Evolutionary conservation across 2,888 invertebrate genomes (phyloP), one percentile per base, ranked within the genome.

Genomic region (Megastigmus dorsalis): DNA sequence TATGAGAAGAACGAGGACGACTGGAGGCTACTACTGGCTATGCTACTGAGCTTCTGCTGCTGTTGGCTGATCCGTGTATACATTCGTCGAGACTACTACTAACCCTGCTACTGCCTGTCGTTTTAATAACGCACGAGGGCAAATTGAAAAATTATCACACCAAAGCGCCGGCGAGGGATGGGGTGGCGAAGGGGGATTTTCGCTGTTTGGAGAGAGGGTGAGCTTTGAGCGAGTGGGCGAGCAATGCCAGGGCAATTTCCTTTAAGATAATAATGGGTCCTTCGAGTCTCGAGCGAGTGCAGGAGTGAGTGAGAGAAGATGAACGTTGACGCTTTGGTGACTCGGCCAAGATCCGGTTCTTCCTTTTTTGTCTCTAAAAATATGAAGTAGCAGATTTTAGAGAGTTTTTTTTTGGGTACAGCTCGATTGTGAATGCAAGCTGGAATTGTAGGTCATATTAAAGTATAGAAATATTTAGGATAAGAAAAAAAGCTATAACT

Each of bases 121-220:
- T 28, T 80, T 85, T 82, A 85, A 87, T 87, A 87, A 85, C 84
- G 82, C 82, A 87, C 85, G 84, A 86, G 82, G 81, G 81, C 81
- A 87, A 86, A 87, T 87, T 87, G 86, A 85, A 86, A 86, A 87
- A 87, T 87, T 86, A 87, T 87, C 87, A 86, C 86, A 84, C 87
- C 85, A 83, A 82, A 77, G 77, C 69, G 69, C 20, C 9, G 60
- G 28, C 28, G 6, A 28, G 43, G 63, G 75, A 75, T 43, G 45
- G n/a, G 38, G 48, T 23, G 33, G 41, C 28, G 72, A 57, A 70
- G 71, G 69, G 43, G n/a, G 38, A n/a, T 43, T 15, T n/a, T 10
- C 13, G 50, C 20, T 15, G 70, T 69, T 79, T 77, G 71, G 78
- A 77, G 63, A 63, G 74, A 75, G 72, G 75, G 72, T 59, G 23